phyloP scores from a whole-genome alignment of 2,888 invertebrate genomes.

The Lypha dubia region DNA sequence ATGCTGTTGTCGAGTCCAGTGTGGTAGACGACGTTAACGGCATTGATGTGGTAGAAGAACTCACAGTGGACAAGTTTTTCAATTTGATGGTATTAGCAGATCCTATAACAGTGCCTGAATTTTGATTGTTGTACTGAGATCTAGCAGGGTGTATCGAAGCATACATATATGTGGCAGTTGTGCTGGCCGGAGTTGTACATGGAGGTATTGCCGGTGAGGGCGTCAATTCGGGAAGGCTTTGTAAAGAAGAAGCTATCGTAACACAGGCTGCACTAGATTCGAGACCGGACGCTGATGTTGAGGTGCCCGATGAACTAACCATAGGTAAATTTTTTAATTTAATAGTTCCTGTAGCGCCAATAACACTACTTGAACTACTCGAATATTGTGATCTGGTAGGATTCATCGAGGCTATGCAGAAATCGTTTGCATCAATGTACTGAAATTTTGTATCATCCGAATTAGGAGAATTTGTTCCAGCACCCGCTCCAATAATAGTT shows the following conservation, averaged over 20 bases:
- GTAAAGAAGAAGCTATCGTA: slow-evolving; percentile 59
- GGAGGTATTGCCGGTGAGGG: slow-evolving; percentile 52
- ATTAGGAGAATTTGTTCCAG: slow-evolving; percentile 77
- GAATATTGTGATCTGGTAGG: slow-evolving; percentile 69
- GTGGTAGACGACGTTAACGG: slow-evolving; percentile 74
- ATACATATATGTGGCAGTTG: slow-evolving; percentile 59
- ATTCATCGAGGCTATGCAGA: slow-evolving; percentile 78
- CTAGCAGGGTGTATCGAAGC: slow-evolving; percentile 73
- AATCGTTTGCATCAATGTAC: slow-evolving; percentile 79
- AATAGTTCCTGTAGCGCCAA: slow-evolving; percentile 62
- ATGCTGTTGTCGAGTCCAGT: slow-evolving; percentile 53
- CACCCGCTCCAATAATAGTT: slow-evolving; percentile 75
- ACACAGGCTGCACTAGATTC: slow-evolving; percentile 57
- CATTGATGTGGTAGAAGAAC: slow-evolving; percentile 75
- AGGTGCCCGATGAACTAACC: slow-evolving; percentile 76
- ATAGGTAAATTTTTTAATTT: slow-evolving; percentile 79
- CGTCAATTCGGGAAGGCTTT: slow-evolving; percentile 51
- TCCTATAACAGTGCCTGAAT: slow-evolving; percentile 58
- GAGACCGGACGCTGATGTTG: slow-evolving; percentile 74
- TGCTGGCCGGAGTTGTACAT: slow-evolving; percentile 40
- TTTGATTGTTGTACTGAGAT: slow-evolving; percentile 63
- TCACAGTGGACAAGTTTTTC: slow-evolving; percentile 78
- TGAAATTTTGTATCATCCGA: slow-evolving; percentile 75
- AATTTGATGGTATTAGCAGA: slow-evolving; percentile 73
- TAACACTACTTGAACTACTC: slow-evolving; percentile 68